Percentiles rank a stretch among this genome's conserved stretches.
phyloP scores from a whole-genome alignment of 2,113 vertebrate genomes.

The Gyps fulvus region DNA sequence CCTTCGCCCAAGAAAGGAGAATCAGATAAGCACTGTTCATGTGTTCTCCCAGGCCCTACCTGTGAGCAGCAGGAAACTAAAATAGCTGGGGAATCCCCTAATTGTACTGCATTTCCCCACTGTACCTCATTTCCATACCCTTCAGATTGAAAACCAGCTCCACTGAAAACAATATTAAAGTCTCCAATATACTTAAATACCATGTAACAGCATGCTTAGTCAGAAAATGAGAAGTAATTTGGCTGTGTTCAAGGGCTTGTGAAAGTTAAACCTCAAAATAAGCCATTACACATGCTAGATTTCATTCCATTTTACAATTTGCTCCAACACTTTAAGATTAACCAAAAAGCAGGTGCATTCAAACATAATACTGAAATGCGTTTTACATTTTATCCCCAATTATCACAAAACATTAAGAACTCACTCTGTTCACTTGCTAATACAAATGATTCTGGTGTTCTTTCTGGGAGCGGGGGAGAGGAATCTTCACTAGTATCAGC shows the following conservation, averaged over 20 bases:
- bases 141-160: not conserved
- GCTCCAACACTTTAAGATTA: not conserved
- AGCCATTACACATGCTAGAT: not conserved
- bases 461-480: conserved; percentile 88
- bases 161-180: not conserved
- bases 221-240: not conserved
- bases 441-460: conserved; percentile 92
- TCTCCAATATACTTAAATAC: not conserved
- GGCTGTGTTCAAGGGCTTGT: not conserved
- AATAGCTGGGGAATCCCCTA: not conserved
- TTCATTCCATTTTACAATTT: not conserved
- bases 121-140: not conserved
- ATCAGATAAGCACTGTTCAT: not conserved
- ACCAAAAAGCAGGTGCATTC: not conserved
- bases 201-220: not conserved
- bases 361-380: not conserved
- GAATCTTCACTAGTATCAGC: conserved; percentile 85
- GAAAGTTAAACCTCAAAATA: not conserved
- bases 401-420: conserved; percentile 36
- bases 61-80: not conserved
- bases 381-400: not conserved
- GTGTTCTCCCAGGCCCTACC: not conserved
- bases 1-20: not conserved
- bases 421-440: conserved; percentile 88
- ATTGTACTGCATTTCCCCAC: not conserved